phyloP scores from a whole-genome alignment of 2,113 vertebrate species.

The Porphyrio hochstetteri region DNA sequence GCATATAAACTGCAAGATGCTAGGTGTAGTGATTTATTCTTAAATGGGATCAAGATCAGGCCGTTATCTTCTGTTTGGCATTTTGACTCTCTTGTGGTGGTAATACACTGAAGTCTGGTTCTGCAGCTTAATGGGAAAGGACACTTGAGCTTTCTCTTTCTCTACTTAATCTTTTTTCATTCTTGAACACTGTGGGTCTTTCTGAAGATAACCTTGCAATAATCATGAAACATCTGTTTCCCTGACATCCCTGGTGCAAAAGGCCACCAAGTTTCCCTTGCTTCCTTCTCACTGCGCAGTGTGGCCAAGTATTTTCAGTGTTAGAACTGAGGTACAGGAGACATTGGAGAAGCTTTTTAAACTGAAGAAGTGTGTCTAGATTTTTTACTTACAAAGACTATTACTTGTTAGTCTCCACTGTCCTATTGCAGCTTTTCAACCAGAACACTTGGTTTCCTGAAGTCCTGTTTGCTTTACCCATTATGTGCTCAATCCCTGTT shows the following conservation, averaged over 20 bases:
- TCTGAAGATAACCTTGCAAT: background rate
- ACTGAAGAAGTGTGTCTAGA: background rate
- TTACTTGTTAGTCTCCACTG: background rate
- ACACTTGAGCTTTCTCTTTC: background rate
- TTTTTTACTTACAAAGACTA: background rate
- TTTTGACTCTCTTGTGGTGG: background rate
- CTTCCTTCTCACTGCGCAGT: background rate
- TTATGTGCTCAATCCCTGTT: background rate
- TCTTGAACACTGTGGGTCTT: background rate
- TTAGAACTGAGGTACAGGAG: background rate
- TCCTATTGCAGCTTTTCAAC: background rate
- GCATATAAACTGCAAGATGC: rapidly evolving
- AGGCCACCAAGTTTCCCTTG: background rate
- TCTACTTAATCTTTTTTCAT: background rate
- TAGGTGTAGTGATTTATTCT: background rate
- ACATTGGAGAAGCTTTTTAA: background rate
- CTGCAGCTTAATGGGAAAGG: background rate
- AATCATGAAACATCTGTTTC: background rate
- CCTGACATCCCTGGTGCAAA: background rate
- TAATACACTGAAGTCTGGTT: background rate
- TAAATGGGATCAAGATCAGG: background rate
- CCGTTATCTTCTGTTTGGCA: background rate
- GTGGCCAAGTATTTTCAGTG: background rate
- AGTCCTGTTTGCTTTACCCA: background rate
- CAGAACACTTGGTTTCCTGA: background rate